Conservation (phyloP, 2,113 vertebrate species). For the Eretmochelys imbricata region DNA sequence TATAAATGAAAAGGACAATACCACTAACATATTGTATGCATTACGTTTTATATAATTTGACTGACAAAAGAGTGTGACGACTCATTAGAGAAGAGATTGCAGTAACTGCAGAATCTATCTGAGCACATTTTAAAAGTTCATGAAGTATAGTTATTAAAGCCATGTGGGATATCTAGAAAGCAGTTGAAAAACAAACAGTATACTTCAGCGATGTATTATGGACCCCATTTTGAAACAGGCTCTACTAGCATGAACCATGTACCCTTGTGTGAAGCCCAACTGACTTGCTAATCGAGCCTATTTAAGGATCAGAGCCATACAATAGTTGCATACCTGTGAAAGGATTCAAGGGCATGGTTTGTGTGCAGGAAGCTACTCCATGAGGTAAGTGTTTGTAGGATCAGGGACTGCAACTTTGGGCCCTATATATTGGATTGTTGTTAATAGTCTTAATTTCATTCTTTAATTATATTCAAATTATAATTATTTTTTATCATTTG, state of each 20-base stretch:
- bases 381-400: neutral
- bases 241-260: neutral
- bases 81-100: neutral
- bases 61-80: neutral
- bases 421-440: neutral
- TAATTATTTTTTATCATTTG: neutral
- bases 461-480: neutral
- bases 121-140: neutral
- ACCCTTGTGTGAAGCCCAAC: neutral
- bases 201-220: neutral
- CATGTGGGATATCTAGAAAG: neutral
- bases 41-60: neutral
- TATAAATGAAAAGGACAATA: too few species aligned
- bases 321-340: neutral
- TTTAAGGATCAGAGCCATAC: neutral
- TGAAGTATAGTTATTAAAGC: neutral
- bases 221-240: neutral
- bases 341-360: neutral
- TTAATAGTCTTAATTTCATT: neutral
- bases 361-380: neutral
- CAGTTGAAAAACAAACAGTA: neutral
- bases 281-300: neutral
- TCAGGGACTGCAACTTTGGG: fast-evolving
- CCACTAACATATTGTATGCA: neutral
- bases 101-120: neutral